phyloP scores from a whole-genome alignment of 1,140 invertebrate species.

The Xylocopa sonorina region DNA sequence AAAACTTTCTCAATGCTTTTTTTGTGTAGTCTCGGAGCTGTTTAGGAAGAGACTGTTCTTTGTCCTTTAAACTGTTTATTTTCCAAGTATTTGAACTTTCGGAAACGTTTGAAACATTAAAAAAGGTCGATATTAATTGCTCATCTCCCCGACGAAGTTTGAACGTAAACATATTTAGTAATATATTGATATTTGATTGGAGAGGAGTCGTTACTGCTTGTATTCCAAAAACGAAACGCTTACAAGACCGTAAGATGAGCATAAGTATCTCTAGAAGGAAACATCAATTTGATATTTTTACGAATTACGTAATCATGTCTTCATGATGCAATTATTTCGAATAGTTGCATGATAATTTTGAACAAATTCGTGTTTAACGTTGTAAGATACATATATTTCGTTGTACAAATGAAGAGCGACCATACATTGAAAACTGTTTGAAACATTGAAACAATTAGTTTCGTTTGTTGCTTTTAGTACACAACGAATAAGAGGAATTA shows the following conservation, averaged over 20 bases:
- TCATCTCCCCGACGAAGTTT: not conserved
- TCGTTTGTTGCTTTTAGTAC: too few relatives aligned
- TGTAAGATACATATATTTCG: too few relatives aligned
- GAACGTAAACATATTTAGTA: not conserved
- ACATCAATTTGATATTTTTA: constrained; percentile 81
- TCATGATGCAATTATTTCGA: constrained; percentile 77
- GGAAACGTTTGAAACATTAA: not conserved
- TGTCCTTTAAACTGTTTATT: too few relatives aligned
- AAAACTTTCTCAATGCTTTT: too few relatives aligned
- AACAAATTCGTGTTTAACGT: too few relatives aligned
- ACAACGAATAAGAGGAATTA: too few relatives aligned
- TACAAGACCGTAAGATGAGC: not conserved
- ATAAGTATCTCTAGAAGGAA: constrained; percentile 31
- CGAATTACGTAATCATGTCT: constrained; percentile 78
- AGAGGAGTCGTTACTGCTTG: not conserved
- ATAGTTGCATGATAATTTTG: too few relatives aligned
- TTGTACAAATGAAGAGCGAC: constrained; percentile 40
- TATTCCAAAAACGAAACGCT: not conserved
- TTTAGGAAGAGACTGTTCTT: too few relatives aligned
- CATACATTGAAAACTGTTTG: too few relatives aligned
- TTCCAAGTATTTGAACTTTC: not conserved
- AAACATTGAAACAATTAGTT: too few relatives aligned
- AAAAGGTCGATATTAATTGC: too few relatives aligned
- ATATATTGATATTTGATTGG: not conserved
- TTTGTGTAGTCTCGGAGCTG: too few relatives aligned